These are phyloP conservation scores for Aphis craccivora DNA, from an alignment of 1,140 invertebrate species.

Conservation along the genomic window DNA sequence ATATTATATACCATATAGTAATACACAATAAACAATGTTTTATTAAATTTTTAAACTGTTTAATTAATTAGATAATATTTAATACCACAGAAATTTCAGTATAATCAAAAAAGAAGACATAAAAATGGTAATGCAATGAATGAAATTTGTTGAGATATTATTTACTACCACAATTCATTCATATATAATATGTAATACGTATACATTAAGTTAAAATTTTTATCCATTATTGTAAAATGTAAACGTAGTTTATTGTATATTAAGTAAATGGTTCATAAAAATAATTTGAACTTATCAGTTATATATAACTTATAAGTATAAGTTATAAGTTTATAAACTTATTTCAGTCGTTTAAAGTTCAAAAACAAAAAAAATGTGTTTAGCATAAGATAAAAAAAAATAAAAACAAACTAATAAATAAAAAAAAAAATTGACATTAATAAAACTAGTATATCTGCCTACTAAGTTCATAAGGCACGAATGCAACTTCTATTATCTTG, in stretches of 20 bases:
- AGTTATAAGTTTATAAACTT: too few species aligned
- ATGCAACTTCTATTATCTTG: not conserved
- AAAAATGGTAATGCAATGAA: too few species aligned
- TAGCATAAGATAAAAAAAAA: not conserved
- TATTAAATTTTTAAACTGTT: too few species aligned
- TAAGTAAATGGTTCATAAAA: not conserved
- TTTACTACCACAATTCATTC: too few species aligned
- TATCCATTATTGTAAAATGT: not conserved
- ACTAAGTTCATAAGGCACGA: not conserved
- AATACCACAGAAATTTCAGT: too few species aligned
- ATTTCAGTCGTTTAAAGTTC: not conserved
- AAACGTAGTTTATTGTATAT: not conserved
- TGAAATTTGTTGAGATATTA: too few species aligned
- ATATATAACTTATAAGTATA: too few species aligned
- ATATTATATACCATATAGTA: too few species aligned
- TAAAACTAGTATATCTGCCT: not conserved
- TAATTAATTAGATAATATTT: too few species aligned
- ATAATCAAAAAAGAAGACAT: too few species aligned
- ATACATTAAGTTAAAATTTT: not conserved
- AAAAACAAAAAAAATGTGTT: not conserved
- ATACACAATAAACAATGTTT: too few species aligned
- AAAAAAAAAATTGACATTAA: not conserved
- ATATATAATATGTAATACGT: not conserved
- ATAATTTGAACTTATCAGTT: not conserved
- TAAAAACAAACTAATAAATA: not conserved